A percentile compares a stretch with the other conserved stretches of the same genome.
Conservation (phyloP, 2,797 vertebrate species). For the Ctenopoma kingsleyae region DNA sequence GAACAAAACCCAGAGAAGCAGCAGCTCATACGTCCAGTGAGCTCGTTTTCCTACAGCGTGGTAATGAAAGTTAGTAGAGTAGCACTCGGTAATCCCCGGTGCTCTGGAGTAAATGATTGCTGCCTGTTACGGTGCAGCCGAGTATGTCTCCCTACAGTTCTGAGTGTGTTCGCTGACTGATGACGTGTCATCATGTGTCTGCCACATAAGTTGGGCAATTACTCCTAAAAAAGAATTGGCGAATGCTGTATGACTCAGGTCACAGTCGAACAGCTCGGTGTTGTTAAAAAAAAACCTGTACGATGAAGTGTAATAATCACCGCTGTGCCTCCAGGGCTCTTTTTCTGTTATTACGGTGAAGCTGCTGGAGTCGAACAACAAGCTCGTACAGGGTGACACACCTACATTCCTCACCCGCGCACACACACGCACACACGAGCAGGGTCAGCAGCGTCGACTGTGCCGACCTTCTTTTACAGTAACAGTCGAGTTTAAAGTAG, state of each 20-base stretch:
- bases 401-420: slow-evolving; percentile 57
- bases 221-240: slow-evolving; percentile 16
- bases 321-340: slow-evolving; percentile 43
- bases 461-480: slow-evolving; percentile 14
- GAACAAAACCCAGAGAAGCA: too few species aligned
- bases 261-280: slow-evolving; percentile 1
- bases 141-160: too few species aligned
- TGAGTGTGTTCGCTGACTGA: too few species aligned
- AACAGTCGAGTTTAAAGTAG: neutral
- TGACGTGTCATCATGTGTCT: neutral
- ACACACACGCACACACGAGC: slow-evolving; percentile 17
- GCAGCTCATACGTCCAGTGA: too few species aligned
- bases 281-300: neutral
- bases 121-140: too few species aligned
- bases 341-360: slow-evolving; percentile 56
- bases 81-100: too few species aligned
- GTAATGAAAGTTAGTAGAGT: too few species aligned
- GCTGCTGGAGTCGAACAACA: slow-evolving; percentile 16
- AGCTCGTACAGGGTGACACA: slow-evolving; percentile 39
- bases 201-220: slow-evolving; percentile 25
- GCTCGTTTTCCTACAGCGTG: too few species aligned
- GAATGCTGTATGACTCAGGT: slow-evolving; percentile 36
- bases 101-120: too few species aligned
- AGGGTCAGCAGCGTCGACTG: neutral
- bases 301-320: slow-evolving; percentile 31